Percentiles rank a stretch among this genome's conserved stretches.
Conservation (phyloP, 1,140 invertebrate species). For the Lycorma delicatula region DNA sequence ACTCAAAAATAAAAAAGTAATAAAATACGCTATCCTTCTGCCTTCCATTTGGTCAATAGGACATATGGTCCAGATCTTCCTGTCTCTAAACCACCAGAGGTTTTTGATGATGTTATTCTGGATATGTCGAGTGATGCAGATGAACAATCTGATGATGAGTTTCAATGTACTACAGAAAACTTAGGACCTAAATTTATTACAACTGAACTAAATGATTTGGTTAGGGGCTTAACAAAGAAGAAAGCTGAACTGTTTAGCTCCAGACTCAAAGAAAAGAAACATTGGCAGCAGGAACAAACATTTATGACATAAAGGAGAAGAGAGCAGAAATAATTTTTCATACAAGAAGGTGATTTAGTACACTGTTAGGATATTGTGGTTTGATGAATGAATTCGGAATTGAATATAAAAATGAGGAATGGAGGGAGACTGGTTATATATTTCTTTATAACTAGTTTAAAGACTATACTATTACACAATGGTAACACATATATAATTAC, state of each 20-base stretch:
- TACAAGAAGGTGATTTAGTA: constrained; percentile 12
- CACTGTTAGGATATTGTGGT: constrained; percentile 20
- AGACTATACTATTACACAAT: constrained; percentile 36
- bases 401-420: constrained; percentile 4
- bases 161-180: too few species aligned
- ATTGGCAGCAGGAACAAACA: too few species aligned
- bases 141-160: too few species aligned
- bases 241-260: too few species aligned
- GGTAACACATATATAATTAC: constrained; percentile 34
- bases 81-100: constrained; percentile 16
- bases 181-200: too few species aligned
- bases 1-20: constrained; percentile 24
- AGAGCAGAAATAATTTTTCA: too few species aligned
- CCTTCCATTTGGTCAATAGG: constrained; percentile 14
- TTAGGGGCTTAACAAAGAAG: too few species aligned
- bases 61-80: constrained; percentile 18
- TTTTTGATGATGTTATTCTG: too few species aligned
- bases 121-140: too few species aligned
- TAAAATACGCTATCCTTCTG: constrained; percentile 12
- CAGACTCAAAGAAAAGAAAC: too few species aligned
- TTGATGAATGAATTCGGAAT: constrained; percentile 13
- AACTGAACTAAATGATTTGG: too few species aligned
- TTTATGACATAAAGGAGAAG: too few species aligned
- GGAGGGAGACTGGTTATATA: constrained; percentile 27
- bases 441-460: constrained; percentile 34